A percentile compares a stretch with the other conserved stretches of the same genome.
Evolutionary conservation across 1,140 invertebrate genomes (phyloP).

Genomic region (Bombus sylvicola): DNA sequence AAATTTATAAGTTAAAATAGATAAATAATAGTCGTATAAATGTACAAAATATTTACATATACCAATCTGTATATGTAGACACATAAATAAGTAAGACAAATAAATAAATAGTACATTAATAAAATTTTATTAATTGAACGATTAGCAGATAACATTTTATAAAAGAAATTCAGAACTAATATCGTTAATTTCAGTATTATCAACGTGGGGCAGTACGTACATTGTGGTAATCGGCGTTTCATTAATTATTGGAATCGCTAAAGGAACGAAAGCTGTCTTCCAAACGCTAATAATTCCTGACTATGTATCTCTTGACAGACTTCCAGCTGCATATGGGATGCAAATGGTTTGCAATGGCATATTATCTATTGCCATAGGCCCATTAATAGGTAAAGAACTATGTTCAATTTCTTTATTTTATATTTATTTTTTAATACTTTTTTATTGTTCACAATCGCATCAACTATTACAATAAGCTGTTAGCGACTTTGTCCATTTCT

Average conservation of each 20-base stretch:
- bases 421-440: not conserved
- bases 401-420: not conserved
- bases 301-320: slow-evolving; percentile 86
- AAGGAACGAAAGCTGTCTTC: slow-evolving; percentile 88
- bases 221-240: slow-evolving; percentile 57
- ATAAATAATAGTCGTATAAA: not conserved
- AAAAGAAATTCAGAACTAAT: not conserved
- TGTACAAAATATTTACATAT: not conserved
- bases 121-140: too few relatives aligned
- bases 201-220: slow-evolving; percentile 54
- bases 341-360: slow-evolving; percentile 85
- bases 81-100: too few relatives aligned
- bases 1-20: too few relatives aligned
- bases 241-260: slow-evolving; percentile 85
- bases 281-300: slow-evolving; percentile 87
- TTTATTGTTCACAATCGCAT: too few relatives aligned
- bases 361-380: slow-evolving; percentile 77
- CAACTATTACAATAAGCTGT: too few relatives aligned
- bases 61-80: too few relatives aligned
- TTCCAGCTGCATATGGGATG: slow-evolving; percentile 86
- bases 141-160: not conserved
- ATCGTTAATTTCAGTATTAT: slow-evolving; percentile 45
- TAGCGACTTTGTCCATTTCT: too few relatives aligned
- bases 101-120: too few relatives aligned
- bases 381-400: slow-evolving; percentile 76